Evolutionary conservation across 2,888 invertebrate species (phyloP), one percentile per base, ranked within the genome.

Genomic region (Cheilosia grossa): DNA sequence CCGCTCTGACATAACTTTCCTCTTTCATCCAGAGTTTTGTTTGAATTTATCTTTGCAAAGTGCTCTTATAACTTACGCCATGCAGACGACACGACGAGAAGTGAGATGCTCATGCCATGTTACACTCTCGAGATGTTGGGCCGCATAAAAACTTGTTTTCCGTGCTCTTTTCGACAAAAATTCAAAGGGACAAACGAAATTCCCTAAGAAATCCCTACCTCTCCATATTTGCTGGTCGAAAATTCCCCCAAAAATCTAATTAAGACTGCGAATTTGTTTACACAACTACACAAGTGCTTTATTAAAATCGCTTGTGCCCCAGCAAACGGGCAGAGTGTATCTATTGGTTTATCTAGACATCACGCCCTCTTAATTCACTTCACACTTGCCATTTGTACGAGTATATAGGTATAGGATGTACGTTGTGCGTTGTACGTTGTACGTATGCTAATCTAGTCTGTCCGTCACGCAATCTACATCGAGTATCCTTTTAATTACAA

Each of bases 321-420:
- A 2, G 10, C 19, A 51, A 10, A 24, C 42, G 6, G n/a, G 64
- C 58, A 27, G 6, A 63, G 27, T 59, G 9, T 49, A 61, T 49
- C 40, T 51, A 24, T 51, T 51, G 21, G 51, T 51, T 51, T 70
- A 42, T 56, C 58, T 59, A 53, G 75, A 58, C 72, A 63, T 54
- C 80, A 85, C 85, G 85, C 85, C 85, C 75, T 72, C 72, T 72
- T 72, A 77, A 85, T 85, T 77, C 75, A 67, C 56, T 85, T 85
- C 77, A 85, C 85, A 85, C 85, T 67, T 47, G 64, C 49, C 30
- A 17, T 4, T 13, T 19, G n/a, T n/a, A 4, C 47, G 15, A 47
- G 15, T 10, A 13, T 19, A 27, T 53, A 37, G 40, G 58, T 21
- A 37, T 47, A 53, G 30, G 1, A 2, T 30, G 9, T 9, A 30